Evolutionary conservation across 2,888 invertebrate species (phyloP).

Genomic region (Penaeus monodon): DNA sequence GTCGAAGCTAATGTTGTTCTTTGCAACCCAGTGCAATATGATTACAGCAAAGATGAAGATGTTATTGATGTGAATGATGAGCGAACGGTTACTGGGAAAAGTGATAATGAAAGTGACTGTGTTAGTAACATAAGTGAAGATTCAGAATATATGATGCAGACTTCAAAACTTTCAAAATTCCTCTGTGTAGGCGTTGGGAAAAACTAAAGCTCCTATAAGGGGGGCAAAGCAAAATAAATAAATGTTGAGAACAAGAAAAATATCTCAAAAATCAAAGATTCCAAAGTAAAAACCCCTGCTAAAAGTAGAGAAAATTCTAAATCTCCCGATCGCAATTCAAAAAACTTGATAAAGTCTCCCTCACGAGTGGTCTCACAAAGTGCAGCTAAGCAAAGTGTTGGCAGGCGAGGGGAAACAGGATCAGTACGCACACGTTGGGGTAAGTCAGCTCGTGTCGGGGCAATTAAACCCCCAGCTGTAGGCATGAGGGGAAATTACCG

Average conservation of each 20-base stretch:
- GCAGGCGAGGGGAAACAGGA: constrained; percentile 40
- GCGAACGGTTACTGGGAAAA: constrained; percentile 70
- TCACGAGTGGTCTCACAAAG: constrained; percentile 64
- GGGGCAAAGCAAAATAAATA: constrained; percentile 60
- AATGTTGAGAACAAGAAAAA: constrained; percentile 62
- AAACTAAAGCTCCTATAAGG: constrained; percentile 63
- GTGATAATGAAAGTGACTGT: constrained; percentile 69
- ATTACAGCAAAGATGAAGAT: constrained; percentile 56
- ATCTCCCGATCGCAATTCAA: constrained; percentile 63
- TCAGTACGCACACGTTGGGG: constrained; percentile 57
- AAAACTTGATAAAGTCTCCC: constrained; percentile 66
- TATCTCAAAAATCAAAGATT: constrained; percentile 60
- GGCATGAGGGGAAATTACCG: constrained; percentile 47
- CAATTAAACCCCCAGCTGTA: constrained; percentile 39
- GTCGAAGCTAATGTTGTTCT: constrained; percentile 60
- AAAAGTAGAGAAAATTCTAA: constrained; percentile 62
- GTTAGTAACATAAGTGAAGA: constrained; percentile 65
- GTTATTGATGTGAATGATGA: constrained; percentile 57
- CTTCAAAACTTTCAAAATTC: constrained; percentile 64
- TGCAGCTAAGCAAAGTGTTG: constrained; percentile 52
- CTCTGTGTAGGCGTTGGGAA: constrained; percentile 64
- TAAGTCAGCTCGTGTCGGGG: constrained; percentile 56
- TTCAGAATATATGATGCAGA: constrained; percentile 64
- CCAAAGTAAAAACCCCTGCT: constrained; percentile 44
- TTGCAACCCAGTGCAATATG: constrained; percentile 61